These are phyloP conservation scores for Caenorhabditis sp. DNA, from an alignment of 2,888 invertebrate species.

Conservation along the genomic window DNA sequence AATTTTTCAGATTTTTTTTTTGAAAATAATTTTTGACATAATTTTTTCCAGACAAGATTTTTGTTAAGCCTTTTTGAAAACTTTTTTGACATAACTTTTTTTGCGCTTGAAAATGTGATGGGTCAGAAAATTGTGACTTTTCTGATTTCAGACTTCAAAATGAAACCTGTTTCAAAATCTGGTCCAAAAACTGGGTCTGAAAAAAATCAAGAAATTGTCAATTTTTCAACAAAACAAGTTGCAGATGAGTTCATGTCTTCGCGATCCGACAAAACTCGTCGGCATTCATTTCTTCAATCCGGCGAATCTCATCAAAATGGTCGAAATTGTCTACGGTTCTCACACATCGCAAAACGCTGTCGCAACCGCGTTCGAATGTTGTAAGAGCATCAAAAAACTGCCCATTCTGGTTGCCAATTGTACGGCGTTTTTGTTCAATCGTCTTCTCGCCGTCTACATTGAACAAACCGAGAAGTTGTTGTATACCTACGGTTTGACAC, in stretches of 20 bases:
- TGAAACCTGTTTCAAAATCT: no score
- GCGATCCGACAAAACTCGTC: constrained; percentile 69
- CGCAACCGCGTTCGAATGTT: constrained; percentile 71
- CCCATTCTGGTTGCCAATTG: constrained; percentile 60
- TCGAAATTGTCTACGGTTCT: constrained; percentile 70
- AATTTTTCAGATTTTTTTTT: no score
- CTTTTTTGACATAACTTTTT: no score
- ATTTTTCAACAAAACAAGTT: no score
- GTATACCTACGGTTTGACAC: constrained; percentile 44
- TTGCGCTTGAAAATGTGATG: no score
- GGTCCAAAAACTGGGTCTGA: no score
- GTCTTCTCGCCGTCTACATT: constrained; percentile 50
- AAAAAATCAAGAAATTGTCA: no score
- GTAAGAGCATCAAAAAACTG: constrained; percentile 70
- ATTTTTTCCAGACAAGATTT: no score
- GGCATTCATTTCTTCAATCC: constrained; percentile 73
- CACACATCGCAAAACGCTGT: constrained; percentile 71
- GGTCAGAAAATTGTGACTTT: no score
- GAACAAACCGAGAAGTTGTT: constrained; percentile 43
- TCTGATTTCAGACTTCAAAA: no score
- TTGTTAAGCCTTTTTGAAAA: no score
- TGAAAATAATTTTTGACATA: no score
- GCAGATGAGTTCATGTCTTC: constrained; percentile 70
- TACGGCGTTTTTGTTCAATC: constrained; percentile 60
- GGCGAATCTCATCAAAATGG: constrained; percentile 70